Evolutionary conservation across 2,797 vertebrate species (phyloP).

Genomic region (Microctenopoma steveboyesi): DNA sequence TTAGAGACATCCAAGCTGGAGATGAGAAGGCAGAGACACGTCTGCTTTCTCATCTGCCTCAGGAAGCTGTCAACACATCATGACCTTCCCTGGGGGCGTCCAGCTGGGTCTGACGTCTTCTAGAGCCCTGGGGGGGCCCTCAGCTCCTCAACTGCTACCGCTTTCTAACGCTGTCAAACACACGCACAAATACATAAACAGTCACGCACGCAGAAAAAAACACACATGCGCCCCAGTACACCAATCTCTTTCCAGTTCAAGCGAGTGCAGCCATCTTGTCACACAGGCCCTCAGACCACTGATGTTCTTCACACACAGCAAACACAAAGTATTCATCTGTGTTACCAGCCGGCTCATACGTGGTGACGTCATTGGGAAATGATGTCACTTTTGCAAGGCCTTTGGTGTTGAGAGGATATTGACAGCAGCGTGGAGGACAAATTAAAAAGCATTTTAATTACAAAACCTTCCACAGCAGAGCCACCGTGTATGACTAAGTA

Average conservation of each 20-base stretch:
- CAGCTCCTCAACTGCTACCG: constrained; percentile 64
- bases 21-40: constrained; percentile 47
- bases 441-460: constrained; percentile 23
- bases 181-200: constrained; percentile 42
- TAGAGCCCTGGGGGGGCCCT: constrained; percentile 37
- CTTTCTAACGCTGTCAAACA: constrained; percentile 45
- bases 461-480: not conserved
- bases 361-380: constrained; percentile 43
- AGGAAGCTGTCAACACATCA: constrained; percentile 67
- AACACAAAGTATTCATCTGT: constrained; percentile 30
- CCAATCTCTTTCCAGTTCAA: constrained; percentile 20
- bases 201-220: constrained; percentile 9
- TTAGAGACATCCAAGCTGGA: constrained; percentile 49
- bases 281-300: constrained; percentile 20
- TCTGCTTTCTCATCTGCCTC: constrained; percentile 59
- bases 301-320: constrained; percentile 26
- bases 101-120: constrained; percentile 75
- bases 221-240: constrained; percentile 12
- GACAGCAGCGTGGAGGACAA: constrained; percentile 18
- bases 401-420: constrained; percentile 19
- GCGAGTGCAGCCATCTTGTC: constrained; percentile 1
- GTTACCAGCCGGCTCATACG: constrained; percentile 31
- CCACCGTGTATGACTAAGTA: not conserved
- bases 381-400: constrained; percentile 41
- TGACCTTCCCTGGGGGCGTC: constrained; percentile 71